Evolutionary conservation across 2,888 invertebrate species (phyloP).

Genomic region (Hemithea aestivaria): DNA sequence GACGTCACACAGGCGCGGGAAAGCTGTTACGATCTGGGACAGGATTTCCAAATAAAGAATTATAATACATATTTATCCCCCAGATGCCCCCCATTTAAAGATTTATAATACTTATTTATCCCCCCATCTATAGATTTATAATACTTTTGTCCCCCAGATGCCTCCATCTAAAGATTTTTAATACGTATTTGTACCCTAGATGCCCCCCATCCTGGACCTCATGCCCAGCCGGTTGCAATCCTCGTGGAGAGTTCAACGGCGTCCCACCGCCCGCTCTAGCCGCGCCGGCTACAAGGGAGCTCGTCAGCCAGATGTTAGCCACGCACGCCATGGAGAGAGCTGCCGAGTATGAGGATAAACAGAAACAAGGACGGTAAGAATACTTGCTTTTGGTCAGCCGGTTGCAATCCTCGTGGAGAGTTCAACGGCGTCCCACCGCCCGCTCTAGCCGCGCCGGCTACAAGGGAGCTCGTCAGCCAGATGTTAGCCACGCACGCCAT

Average conservation of each 20-base stretch:
- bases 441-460: slow-evolving; percentile 79
- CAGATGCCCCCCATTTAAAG: no score
- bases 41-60: no score
- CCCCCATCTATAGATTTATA: no score
- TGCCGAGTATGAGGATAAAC: slow-evolving; percentile 48
- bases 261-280: slow-evolving; percentile 84
- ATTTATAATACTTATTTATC: no score
- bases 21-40: no score
- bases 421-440: slow-evolving; percentile 89
- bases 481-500: slow-evolving; percentile 85
- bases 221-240: slow-evolving; percentile 88
- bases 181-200: slow-evolving; percentile 29
- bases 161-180: no score
- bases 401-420: slow-evolving; percentile 85
- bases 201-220: slow-evolving; percentile 73
- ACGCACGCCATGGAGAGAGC: slow-evolving; percentile 81
- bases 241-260: slow-evolving; percentile 86
- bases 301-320: slow-evolving; percentile 86
- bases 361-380: slow-evolving; percentile 56
- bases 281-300: slow-evolving; percentile 80
- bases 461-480: slow-evolving; percentile 82
- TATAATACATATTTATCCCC: neutral
- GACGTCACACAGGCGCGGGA: no score
- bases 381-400: slow-evolving; percentile 82
- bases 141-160: no score